Evolutionary conservation across 2,113 vertebrate genomes (phyloP), one percentile per base, ranked within the genome.

Genomic region (Ctenodactylus gundi): DNA sequence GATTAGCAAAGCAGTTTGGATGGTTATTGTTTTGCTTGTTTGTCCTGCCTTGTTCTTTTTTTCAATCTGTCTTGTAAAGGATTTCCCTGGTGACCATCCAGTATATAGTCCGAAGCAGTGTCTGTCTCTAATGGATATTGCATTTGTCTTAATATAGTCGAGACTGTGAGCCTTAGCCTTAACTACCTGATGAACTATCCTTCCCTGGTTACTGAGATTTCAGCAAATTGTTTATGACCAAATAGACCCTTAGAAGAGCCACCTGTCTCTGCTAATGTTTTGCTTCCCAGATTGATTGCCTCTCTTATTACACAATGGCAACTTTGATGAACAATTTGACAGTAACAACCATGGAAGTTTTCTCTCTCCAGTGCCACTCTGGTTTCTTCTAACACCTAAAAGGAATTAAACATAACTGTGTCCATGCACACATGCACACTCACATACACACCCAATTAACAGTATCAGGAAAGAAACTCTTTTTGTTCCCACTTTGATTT

Each of bases 401-500:
- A 65, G 5, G 85, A 83, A 64, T 6, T 64, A 10, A 76, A 36
- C 25, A 36, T 8, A 88, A 60, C 14, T 68, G 3, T 75, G 9
- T 34, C 12, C 4, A 1, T 31, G 10, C 4, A 15, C 31, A 23
- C 0, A 1, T 3, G 6, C 0, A 4, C 3, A 27, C 3, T 4
- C 0, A 4, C 3, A 27, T 2, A 17, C 5, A 55, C 20, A 8
- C 12, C 2, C 31, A 27, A 6, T 81, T 85, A 55, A 44, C 46
- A 29, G n/a, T 75, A 9, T n/a, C 85, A 36, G 51, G 4, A 70
- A 46, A 91, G 23, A 8, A 62, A 7, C 29, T 90, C 41, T 7
- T 88, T 92, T 88, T 82, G 23, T 78, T 76, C 49, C 34, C 57
- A 46, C 39, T 95, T 93, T 88, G 46, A 58, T 51, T 67, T 91